Evolutionary conservation across 2,797 vertebrate species (phyloP), one percentile per base, ranked within the genome.

Genomic region (Sternarchorhynchus goeldii): DNA sequence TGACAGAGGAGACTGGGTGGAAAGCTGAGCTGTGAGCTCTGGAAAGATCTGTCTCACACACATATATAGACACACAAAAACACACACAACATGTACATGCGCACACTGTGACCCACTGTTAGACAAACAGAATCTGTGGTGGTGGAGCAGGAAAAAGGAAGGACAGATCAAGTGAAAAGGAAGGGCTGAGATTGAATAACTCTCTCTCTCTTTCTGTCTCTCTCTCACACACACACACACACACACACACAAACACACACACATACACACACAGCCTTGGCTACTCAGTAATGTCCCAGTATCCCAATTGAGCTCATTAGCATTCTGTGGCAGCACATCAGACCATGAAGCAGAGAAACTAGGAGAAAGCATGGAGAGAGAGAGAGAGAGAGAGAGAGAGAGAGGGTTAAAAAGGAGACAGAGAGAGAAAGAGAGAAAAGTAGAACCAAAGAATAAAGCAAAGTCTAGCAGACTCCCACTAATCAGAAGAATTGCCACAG

Each of bases 231-330:
- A 64, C 12, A 75, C 63, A 65, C 31, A 65, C 31, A 50, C 34
- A 36, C 34, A 36, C 34, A 36, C 34, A 63, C 55, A 8, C 34
- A 8, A 21, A 73, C 69, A 70, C 25, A 75, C 73, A 36, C 79
- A 57, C 25, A 50, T n/a, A n/a, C n/a, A 25, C 25, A 25, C 25
- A 25, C 25, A 39, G 34, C 45, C 31, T 32, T 58, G 45, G 67
- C 56, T 65, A 32, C 39, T 77, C 62, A 25, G 71, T 64, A 73
- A 63, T 56, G 76, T 66, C 53, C 78, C 59, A 20, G 10, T 60
- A 64, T 83, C 80, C 76, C 81, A 80, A 76, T 68, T 83, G 83
- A 82, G 84, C 81, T 84, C 68, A 88, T 87, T 84, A 82, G 63
- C 63, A 82, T 83, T 83, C 79, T 20, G 45, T 81, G 76, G 78